Evolutionary conservation across 2,888 invertebrate species (phyloP), one percentile per base, ranked within the genome.

Genomic region (Diploptera punctata): DNA sequence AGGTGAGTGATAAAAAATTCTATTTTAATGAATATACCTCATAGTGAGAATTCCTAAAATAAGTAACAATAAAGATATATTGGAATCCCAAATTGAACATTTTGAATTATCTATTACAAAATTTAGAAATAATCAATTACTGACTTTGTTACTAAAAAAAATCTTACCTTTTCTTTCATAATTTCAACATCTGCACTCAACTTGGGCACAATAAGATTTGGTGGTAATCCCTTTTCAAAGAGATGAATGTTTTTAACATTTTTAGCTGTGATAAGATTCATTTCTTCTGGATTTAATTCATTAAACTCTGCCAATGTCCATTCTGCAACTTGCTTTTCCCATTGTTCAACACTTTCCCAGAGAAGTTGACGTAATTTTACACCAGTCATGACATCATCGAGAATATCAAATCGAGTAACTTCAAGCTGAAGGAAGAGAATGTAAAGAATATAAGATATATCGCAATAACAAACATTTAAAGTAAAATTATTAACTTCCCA

Each of bases 161-260:
- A n/a, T n/a, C n/a, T n/a, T 80, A 90, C 91, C 86, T 94, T 94
- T 29, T 91, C 91, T 79, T 91, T 92, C 80, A 96, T 92, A 4
- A 87, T 80, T 76, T 95, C 93, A 0, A 95, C 94, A 68, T 91
- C 90, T 71, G 88, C 89, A 78, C 92, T 93, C 67, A 97, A 86
- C 75, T 86, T 85, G 0, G 93, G 93, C 0, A 96, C 89, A 18
- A 96, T 91, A 76, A 91, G 87, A 81, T 96, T 97, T 0, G 87
- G 81, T 0, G 95, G 95, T 31, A 97, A 80, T 21, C 94, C 94
- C 80, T 95, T 95, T 79, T 95, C 94, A 67, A 96, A 85, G 85
- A 90, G 93, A 80, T 86, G 87, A 79, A 90, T 90, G 81, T 89
- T 92, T 84, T 89, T 94, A 80, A 89, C 84, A 81, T 87, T 93